phyloP scores from a whole-genome alignment of 2,113 vertebrate genomes.

The Corythornis cristatus region DNA sequence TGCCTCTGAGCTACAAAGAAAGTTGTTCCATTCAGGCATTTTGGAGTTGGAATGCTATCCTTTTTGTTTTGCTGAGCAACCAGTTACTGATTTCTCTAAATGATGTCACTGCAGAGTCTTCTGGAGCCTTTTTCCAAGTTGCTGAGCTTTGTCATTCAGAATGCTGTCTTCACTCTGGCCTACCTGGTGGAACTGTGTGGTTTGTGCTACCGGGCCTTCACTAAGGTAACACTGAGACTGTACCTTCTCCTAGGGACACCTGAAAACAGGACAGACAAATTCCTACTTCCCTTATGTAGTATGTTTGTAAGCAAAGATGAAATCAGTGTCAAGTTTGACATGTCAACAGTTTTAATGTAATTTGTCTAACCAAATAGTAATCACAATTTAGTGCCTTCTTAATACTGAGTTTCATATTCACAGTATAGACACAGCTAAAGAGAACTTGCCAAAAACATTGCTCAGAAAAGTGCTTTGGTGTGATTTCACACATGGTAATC shows the following conservation, averaged over 20 bases:
- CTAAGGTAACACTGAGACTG: constrained; percentile 84
- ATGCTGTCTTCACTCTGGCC: constrained; percentile 92
- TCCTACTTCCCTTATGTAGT: background rate
- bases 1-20: constrained; percentile 27
- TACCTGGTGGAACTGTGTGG: constrained; percentile 97
- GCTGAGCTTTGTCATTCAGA: constrained; percentile 97
- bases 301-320: background rate
- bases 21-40: background rate
- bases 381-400: background rate
- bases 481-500: background rate
- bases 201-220: constrained; percentile 95
- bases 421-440: background rate
- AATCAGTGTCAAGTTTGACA: constrained; percentile 4
- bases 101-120: constrained; percentile 85
- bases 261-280: background rate
- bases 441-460: background rate
- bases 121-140: constrained; percentile 97
- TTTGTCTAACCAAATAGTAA: background rate
- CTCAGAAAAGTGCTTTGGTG: background rate
- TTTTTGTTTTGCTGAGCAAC: constrained; percentile 19
- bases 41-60: background rate
- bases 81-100: constrained; percentile 34
- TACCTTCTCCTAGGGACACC: background rate
- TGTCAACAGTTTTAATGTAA: background rate
- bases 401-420: background rate